Percentiles rank a stretch among this genome's conserved stretches.
These are phyloP conservation scores for Odontophorus gujanensis DNA, from an alignment of 2,113 vertebrate genomes.

Conservation along the genomic window DNA sequence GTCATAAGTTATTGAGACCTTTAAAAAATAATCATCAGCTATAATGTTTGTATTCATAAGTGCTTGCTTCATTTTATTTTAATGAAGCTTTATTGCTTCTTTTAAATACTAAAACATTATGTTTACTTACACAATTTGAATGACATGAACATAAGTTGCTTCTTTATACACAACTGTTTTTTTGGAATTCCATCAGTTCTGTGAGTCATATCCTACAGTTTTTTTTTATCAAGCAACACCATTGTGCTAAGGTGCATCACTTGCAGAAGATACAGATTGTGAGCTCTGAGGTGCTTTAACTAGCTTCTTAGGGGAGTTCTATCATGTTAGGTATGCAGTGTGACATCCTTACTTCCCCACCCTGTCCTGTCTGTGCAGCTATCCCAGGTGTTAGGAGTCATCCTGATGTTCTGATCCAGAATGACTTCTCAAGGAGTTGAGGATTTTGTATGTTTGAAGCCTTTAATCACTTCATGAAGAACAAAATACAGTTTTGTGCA, in stretches of 20 bases:
- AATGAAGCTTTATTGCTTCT: background rate
- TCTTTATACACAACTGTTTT: background rate
- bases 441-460: background rate
- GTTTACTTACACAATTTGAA: background rate
- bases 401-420: background rate
- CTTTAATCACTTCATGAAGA: background rate
- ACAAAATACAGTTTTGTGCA: background rate
- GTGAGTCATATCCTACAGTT: background rate
- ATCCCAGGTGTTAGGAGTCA: background rate
- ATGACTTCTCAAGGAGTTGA: background rate
- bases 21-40: background rate
- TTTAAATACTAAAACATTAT: background rate
- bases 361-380: background rate
- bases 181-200: background rate
- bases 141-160: background rate
- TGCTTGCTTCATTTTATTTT: background rate
- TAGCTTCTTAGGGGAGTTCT: background rate
- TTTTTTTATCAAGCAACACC: background rate
- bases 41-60: background rate
- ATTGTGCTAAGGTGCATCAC: background rate
- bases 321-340: background rate
- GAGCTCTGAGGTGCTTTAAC: background rate
- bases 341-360: background rate
- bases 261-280: background rate
- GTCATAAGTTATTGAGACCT: background rate